Evolutionary conservation across 2,797 vertebrate species (phyloP).

Genomic region (Danio albolineatus): DNA sequence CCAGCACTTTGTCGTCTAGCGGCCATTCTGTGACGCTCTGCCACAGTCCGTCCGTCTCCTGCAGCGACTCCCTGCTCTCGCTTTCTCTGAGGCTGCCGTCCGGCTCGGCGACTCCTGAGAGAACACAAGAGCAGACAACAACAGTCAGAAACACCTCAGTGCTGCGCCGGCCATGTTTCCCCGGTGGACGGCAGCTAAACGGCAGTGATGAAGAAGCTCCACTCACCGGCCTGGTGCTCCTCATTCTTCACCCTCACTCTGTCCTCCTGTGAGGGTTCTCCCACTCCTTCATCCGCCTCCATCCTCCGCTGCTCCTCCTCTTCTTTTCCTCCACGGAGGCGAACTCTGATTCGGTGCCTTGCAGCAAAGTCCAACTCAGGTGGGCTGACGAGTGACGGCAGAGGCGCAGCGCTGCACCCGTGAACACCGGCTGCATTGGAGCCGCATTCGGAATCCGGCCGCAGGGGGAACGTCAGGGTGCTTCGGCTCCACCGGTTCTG

Average conservation of each 20-base stretch:
- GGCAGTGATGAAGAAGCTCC: constrained; percentile 65
- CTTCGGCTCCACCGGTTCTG: constrained; percentile 74
- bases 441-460: constrained; percentile 69
- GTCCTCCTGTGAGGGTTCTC: constrained; percentile 56
- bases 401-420: constrained; percentile 69
- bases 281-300: constrained; percentile 76
- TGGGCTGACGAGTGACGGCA: constrained; percentile 61
- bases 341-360: constrained; percentile 42
- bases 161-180: constrained; percentile 7
- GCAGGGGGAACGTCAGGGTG: constrained; percentile 67
- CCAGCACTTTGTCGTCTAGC: constrained; percentile 61
- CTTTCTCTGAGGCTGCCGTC: constrained; percentile 54
- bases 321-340: constrained; percentile 64
- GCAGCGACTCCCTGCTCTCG: constrained; percentile 43
- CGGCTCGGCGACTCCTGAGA: constrained; percentile 53
- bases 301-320: constrained; percentile 65
- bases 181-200: constrained; percentile 55
- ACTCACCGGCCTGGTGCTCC: constrained; percentile 60
- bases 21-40: constrained; percentile 74
- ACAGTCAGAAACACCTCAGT: constrained; percentile 52
- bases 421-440: constrained; percentile 64
- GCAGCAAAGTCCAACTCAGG: background rate
- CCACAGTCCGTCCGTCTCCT: constrained; percentile 53
- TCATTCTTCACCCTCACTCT: constrained; percentile 60
- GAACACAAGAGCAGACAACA: constrained; percentile 62